phyloP scores from a whole-genome alignment of 2,797 vertebrate genomes.

The Oryzias sinensis region DNA sequence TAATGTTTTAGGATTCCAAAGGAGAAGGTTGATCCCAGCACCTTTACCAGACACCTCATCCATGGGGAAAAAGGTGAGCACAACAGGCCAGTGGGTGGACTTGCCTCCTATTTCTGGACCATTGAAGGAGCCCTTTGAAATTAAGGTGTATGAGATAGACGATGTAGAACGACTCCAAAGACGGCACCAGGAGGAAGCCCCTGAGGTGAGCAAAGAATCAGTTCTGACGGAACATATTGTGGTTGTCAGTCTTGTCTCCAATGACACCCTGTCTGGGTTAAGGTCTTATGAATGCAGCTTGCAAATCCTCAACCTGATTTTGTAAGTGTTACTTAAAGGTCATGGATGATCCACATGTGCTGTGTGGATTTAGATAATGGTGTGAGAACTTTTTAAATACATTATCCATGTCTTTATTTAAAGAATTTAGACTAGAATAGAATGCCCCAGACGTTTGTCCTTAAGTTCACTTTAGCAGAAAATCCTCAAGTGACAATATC shows the following conservation, averaged over 20 bases:
- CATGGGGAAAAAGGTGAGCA: constrained; percentile 86
- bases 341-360: constrained; percentile 38
- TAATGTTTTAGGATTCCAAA: constrained; percentile 83
- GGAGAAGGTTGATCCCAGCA: constrained; percentile 91
- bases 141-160: constrained; percentile 99
- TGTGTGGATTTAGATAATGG: constrained; percentile 27
- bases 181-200: constrained; percentile 82
- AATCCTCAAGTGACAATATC: constrained; percentile 62
- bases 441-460: constrained; percentile 70
- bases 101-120: constrained; percentile 90
- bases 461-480: constrained; percentile 62
- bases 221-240: constrained; percentile 20
- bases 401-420: constrained; percentile 69
- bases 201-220: constrained; percentile 72
- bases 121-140: constrained; percentile 97
- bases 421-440: constrained; percentile 61
- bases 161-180: constrained; percentile 94
- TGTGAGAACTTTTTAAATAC: constrained; percentile 64
- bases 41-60: constrained; percentile 89
- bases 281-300: constrained; percentile 38
- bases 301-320: constrained; percentile 50
- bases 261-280: constrained; percentile 42
- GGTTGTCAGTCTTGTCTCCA: constrained; percentile 39
- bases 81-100: constrained; percentile 95
- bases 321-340: constrained; percentile 45